Percentiles rank a stretch among this genome's conserved stretches.
Conservation (phyloP, 2,797 vertebrate genomes). For the Scyliorhinus canicula region DNA sequence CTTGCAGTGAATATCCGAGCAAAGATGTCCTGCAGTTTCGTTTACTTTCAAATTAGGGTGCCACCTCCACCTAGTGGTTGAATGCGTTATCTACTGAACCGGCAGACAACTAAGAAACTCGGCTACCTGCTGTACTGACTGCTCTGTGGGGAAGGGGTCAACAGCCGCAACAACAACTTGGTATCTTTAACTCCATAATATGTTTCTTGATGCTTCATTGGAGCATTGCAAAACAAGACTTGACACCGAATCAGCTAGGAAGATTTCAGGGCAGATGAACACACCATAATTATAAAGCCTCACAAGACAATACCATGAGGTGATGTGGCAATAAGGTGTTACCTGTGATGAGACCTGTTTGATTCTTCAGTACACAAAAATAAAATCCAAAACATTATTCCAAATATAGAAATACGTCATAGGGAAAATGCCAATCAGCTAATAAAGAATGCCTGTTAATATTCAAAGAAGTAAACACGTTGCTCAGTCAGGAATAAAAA, state of each 20-base stretch:
- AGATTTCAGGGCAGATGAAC: neutral
- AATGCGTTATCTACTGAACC: neutral
- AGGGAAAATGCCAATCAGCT: neutral
- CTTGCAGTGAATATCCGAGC: neutral
- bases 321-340: neutral
- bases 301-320: neutral
- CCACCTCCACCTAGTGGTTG: neutral
- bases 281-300: neutral
- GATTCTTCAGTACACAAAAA: neutral
- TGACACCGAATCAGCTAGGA: neutral
- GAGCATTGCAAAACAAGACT: neutral
- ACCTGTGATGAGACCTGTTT: neutral
- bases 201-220: neutral
- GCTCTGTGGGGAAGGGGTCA: neutral
- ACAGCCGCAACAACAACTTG: neutral
- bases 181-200: neutral
- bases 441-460: neutral
- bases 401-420: neutral
- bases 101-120: neutral
- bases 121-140: neutral
- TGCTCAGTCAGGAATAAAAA: neutral
- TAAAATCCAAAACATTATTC: neutral
- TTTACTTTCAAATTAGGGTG: neutral
- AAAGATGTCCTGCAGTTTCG: neutral
- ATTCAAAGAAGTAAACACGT: neutral